Conservation (phyloP, 2,797 vertebrate genomes). For the Crocodylus rhombifer region DNA sequence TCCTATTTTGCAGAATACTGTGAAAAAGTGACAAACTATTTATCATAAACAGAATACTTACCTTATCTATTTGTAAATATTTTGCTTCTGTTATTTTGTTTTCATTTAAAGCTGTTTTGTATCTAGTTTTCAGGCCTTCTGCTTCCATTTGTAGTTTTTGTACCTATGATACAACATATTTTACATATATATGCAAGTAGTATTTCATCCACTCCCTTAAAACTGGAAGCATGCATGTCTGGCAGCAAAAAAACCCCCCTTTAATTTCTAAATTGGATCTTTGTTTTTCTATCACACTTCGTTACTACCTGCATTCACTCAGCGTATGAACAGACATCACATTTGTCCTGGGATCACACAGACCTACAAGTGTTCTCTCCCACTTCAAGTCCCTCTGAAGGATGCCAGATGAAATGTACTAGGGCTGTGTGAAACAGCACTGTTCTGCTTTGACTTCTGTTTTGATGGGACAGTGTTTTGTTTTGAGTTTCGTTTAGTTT, state of each 20-base stretch:
- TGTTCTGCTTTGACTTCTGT: too few species aligned
- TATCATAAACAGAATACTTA: slow-evolving; percentile 59
- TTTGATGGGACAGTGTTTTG: too few species aligned
- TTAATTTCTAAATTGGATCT: neutral
- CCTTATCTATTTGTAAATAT: slow-evolving; percentile 78
- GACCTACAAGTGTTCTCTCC: too few species aligned
- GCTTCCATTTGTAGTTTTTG: slow-evolving; percentile 82
- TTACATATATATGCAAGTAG: neutral
- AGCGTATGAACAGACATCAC: neutral
- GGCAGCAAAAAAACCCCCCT: neutral
- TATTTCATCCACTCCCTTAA: neutral
- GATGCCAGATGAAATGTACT: too few species aligned
- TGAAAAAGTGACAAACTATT: neutral
- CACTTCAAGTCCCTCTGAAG: too few species aligned
- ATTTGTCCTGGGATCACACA: too few species aligned
- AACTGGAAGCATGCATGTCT: neutral
- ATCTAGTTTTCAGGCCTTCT: slow-evolving; percentile 79
- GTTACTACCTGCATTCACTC: neutral
- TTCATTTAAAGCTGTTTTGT: slow-evolving; percentile 77
- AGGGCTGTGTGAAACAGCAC: too few species aligned
- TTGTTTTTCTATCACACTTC: neutral
- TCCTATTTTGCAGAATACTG: neutral
- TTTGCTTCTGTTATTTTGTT: slow-evolving; percentile 76
- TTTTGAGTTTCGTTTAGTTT: too few species aligned
- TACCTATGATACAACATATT: slow-evolving; percentile 78